These are phyloP conservation scores for Cololabis saira DNA, from an alignment of 2,113 vertebrate genomes.

Conservation along the genomic window DNA sequence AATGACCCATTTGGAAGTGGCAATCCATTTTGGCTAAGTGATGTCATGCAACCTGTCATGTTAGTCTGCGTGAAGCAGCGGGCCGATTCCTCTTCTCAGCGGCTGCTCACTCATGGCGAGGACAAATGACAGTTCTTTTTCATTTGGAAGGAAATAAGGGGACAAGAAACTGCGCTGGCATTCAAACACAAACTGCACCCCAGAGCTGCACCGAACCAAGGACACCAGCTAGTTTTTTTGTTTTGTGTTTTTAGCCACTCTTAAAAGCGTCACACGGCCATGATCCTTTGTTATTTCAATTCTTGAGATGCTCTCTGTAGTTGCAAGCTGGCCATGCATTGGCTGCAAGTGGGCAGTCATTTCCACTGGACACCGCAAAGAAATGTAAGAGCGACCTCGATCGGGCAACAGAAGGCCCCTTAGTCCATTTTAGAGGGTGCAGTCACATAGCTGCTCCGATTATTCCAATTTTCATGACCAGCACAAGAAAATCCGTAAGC, in stretches of 20 bases:
- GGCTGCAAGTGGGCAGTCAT: constrained; percentile 39
- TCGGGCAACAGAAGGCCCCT: constrained; percentile 55
- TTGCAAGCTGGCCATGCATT: constrained; percentile 47
- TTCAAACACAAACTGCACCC: constrained; percentile 65
- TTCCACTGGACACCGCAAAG: constrained; percentile 45
- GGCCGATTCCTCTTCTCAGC: constrained; percentile 74
- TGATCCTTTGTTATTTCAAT: constrained; percentile 54
- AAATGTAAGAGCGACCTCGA: constrained; percentile 50
- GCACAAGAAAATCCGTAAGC: constrained; percentile 62
- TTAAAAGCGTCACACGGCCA: constrained; percentile 47
- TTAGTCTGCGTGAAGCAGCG: constrained; percentile 70
- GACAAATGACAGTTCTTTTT: constrained; percentile 75
- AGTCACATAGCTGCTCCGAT: constrained; percentile 63
- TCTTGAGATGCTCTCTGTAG: constrained; percentile 40
- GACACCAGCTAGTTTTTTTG: constrained; percentile 60
- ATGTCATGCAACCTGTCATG: constrained; percentile 78
- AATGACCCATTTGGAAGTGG: constrained; percentile 74
- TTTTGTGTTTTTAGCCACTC: constrained; percentile 12
- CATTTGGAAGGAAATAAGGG: constrained; percentile 75
- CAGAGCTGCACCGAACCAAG: constrained; percentile 65
- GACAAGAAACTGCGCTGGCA: constrained; percentile 67
- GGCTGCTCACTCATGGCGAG: constrained; percentile 62
- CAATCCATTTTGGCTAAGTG: constrained; percentile 81
- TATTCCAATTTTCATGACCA: constrained; percentile 71
- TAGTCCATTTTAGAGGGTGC: constrained; percentile 50